Percentiles rank a stretch among this genome's conserved stretches.
phyloP scores from a whole-genome alignment of 2,113 vertebrate species.

The Mandrillus leucophaeus region DNA sequence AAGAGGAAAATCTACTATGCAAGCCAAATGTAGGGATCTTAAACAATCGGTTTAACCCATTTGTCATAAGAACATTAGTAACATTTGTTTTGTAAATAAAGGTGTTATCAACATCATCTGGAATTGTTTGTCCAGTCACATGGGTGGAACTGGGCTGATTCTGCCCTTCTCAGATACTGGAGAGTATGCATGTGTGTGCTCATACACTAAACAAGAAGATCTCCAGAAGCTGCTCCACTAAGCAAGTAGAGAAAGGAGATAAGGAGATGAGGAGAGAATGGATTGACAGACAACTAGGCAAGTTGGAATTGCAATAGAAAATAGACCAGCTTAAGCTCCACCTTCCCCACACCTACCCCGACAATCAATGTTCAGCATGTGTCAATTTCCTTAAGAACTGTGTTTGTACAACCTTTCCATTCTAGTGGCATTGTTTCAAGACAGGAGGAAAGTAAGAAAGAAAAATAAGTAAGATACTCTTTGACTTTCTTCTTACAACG shows the following conservation, averaged over 20 bases:
- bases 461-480: background rate
- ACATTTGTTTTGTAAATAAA: background rate
- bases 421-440: background rate
- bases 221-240: background rate
- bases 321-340: background rate
- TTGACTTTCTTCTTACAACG: background rate
- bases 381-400: background rate
- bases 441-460: background rate
- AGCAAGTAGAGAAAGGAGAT: background rate
- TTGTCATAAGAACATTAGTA: background rate
- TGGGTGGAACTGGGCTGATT: background rate
- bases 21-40: background rate
- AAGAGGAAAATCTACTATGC: background rate
- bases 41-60: background rate
- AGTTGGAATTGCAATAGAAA: background rate
- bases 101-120: background rate
- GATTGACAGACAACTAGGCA: background rate
- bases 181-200: background rate
- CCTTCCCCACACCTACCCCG: fast-evolving
- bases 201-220: background rate
- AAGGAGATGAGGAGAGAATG: background rate
- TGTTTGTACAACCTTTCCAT: background rate
- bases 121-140: background rate
- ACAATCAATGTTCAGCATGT: background rate
- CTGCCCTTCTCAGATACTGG: background rate